Base-by-base conservation (phyloP, 35 echinoderm and acorn worm species). In the Diadema setosum region DNA sequence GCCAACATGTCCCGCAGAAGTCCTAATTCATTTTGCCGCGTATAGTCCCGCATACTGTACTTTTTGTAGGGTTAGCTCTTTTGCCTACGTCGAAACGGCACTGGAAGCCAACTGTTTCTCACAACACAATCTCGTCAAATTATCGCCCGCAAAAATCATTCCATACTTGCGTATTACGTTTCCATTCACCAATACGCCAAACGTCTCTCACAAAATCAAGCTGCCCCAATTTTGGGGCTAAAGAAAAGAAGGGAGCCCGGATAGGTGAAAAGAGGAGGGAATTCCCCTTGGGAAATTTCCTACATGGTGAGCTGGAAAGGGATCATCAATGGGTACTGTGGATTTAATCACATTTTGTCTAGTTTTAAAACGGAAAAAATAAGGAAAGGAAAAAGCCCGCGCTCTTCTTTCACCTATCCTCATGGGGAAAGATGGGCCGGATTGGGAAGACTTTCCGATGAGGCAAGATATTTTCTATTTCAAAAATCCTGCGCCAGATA, bases 341-440 rank as follows among this genome's bases (percentile, higher is more conserved):
- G 73, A 44, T 78, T 78, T 78, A 78, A 78, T 78, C 73, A 78
- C 73, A 78, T 78, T 78, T 78, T 78, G 73, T 78, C 73, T 78
- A 41, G 73, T 44, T 78, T n/a, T n/a, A n/a, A n/a, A n/a, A n/a
- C n/a, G n/a, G 40, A 78, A 36, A 78, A 44, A 21, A 41, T 34
- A 34, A 1, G 21, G 37, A 36, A 78, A 36, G 40, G 44, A 39
- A 44, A 78, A 78, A 44, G 21, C 73, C 73, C 73, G 35, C 33
- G 29, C 73, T 78, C 73, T 41, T 78, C 37, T 78, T 78, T 35
- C 40, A n/a, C 35, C 73, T 41, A 25, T 3, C 40, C 73, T 78
- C 73, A 25, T 78, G 73, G 73, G 73, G 40, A 21, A 7, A 39
- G 40, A 7, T 14, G 40, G 40, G 73, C 26, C 40, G 44, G 73